A percentile compares a stretch with the other conserved stretches of the same genome.
phyloP scores from a whole-genome alignment of 2,113 vertebrate species.

The Cebus imitator region DNA sequence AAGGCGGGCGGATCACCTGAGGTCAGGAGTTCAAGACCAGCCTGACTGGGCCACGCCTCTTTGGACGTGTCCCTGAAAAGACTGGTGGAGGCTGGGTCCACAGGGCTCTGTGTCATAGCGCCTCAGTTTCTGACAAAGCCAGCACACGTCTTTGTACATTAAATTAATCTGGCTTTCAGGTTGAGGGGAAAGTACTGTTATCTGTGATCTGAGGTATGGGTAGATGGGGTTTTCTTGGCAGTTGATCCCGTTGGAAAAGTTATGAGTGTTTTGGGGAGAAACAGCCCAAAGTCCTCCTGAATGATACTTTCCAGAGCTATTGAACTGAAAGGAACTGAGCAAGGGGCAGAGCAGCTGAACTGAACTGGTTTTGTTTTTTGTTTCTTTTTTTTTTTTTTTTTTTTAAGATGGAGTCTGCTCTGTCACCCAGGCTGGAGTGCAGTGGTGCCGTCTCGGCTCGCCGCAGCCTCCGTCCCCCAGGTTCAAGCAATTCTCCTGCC shows the following conservation, averaged over 20 bases:
- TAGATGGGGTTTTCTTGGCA: background rate
- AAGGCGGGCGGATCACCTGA: no score
- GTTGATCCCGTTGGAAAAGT: background rate
- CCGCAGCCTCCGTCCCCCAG: no score
- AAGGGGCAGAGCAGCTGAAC: background rate
- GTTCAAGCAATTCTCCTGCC: no score
- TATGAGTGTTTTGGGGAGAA: background rate
- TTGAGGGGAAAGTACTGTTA: background rate
- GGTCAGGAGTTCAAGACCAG: no score
- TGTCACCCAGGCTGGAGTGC: no score
- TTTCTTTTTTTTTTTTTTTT: no score
- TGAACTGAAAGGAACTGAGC: background rate
- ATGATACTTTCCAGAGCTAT: background rate
- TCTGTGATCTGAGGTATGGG: accelerated
- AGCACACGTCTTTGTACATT: background rate
- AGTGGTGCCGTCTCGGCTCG: no score
- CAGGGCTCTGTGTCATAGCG: background rate
- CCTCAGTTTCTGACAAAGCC: background rate
- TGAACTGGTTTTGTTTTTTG: accelerated
- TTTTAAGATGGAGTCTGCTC: no score
- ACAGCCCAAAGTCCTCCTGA: background rate
- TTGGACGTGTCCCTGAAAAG: background rate
- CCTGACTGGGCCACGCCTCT: background rate
- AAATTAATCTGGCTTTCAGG: background rate
- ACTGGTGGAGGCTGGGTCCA: background rate